Evolutionary conservation across 2,888 invertebrate species (phyloP).

Genomic region (Epicampocera succincta): DNA sequence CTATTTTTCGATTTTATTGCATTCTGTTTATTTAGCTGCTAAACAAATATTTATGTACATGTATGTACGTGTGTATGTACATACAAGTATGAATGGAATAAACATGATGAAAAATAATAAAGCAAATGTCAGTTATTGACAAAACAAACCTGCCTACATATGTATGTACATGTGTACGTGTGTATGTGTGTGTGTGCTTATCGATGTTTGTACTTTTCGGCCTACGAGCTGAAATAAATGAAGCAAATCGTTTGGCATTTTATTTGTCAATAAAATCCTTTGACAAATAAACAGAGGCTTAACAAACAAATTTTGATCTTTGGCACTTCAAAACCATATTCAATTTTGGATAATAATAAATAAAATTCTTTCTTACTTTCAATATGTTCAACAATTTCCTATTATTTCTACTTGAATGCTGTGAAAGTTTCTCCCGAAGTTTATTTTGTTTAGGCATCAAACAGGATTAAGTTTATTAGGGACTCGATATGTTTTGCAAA

Average conservation of each 20-base stretch:
- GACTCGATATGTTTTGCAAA: too few species aligned
- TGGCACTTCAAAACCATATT: background rate
- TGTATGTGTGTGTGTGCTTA: background rate
- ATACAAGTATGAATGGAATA: conserved; percentile 3
- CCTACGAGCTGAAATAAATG: background rate
- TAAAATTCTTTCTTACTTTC: background rate
- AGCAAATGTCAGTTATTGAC: conserved; percentile 21
- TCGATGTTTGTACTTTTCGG: background rate
- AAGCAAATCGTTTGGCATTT: background rate
- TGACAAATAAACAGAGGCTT: background rate
- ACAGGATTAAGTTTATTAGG: too few species aligned
- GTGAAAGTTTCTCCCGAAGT: too few species aligned
- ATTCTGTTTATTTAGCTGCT: conserved; percentile 28
- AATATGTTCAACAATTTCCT: background rate
- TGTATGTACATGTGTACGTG: background rate
- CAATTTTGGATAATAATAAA: background rate
- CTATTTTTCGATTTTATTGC: background rate
- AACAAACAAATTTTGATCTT: background rate
- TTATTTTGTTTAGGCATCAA: too few species aligned
- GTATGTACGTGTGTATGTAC: background rate
- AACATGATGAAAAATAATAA: conserved; percentile 20
- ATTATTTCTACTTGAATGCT: background rate
- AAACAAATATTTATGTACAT: conserved; percentile 28
- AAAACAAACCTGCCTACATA: background rate
- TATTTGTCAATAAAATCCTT: background rate